These are phyloP conservation scores for Nasonia longicornis DNA, from an alignment of 1,140 invertebrate species.

Conservation along the genomic window DNA sequence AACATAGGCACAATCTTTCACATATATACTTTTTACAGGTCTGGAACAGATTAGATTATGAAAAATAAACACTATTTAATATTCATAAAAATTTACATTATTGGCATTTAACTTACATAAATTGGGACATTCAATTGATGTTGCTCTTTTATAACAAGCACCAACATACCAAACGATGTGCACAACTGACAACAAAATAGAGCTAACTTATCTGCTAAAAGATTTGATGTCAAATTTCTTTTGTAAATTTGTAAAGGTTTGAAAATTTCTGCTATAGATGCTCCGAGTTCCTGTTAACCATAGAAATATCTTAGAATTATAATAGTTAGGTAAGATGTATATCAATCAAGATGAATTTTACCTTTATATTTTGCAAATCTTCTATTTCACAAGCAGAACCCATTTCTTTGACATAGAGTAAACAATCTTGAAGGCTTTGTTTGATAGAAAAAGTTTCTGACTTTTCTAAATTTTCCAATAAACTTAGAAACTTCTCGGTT, in stretches of 20 bases:
- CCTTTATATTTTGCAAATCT: constrained; percentile 66
- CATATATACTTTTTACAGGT: constrained; percentile 64
- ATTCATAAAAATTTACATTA: background rate
- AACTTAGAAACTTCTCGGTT: constrained; percentile 53
- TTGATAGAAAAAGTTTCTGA: constrained; percentile 61
- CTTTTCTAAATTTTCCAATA: constrained; percentile 60
- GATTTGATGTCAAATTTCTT: constrained; percentile 58
- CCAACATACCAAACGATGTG: constrained; percentile 58
- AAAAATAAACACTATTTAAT: background rate
- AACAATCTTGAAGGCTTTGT: constrained; percentile 60
- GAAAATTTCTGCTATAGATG: constrained; percentile 61
- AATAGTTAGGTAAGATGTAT: background rate
- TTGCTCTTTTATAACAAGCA: constrained; percentile 61
- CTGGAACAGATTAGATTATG: constrained; percentile 49
- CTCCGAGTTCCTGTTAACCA: constrained; percentile 60
- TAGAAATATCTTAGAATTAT: constrained; percentile 6
- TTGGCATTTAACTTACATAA: constrained; percentile 56
- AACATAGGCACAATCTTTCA: constrained; percentile 61
- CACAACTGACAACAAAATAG: constrained; percentile 62
- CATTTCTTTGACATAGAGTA: constrained; percentile 64
- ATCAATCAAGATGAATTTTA: constrained; percentile 43
- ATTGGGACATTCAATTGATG: constrained; percentile 59
- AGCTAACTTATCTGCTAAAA: constrained; percentile 58
- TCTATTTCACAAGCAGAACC: constrained; percentile 61
- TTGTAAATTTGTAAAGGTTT: constrained; percentile 58